Percentiles rank a stretch among this genome's conserved stretches.
Conservation (phyloP, 2,888 invertebrate species). For the Sphinx pinastri region DNA sequence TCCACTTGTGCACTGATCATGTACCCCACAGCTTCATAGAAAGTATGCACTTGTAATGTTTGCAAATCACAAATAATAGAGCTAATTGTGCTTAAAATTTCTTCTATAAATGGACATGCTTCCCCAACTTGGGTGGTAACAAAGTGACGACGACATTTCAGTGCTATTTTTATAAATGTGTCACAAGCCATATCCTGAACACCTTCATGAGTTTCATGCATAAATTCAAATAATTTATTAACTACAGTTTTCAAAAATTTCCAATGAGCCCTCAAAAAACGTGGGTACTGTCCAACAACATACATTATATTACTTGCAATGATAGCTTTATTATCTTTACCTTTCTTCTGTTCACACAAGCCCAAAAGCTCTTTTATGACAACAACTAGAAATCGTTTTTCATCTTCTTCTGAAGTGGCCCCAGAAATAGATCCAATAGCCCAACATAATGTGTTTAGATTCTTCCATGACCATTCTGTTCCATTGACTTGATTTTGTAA, state of each 20-base stretch:
- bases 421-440: slow-evolving; percentile 99
- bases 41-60: slow-evolving; percentile 99
- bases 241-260: slow-evolving; percentile 99
- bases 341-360: slow-evolving; percentile 98
- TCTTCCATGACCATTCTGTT: slow-evolving; percentile 99
- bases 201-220: slow-evolving; percentile 99
- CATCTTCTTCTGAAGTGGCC: slow-evolving; percentile 99
- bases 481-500: slow-evolving; percentile 99
- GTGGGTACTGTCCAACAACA: slow-evolving; percentile 99
- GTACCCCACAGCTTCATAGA: slow-evolving; percentile 99
- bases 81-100: slow-evolving; percentile 97
- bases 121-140: slow-evolving; percentile 98
- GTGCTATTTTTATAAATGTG: slow-evolving; percentile 99
- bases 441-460: slow-evolving; percentile 99
- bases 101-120: slow-evolving; percentile 98
- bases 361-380: slow-evolving; percentile 99
- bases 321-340: slow-evolving; percentile 99
- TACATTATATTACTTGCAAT: slow-evolving; percentile 99
- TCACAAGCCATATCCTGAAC: slow-evolving; percentile 99
- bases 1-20: slow-evolving; percentile 99
- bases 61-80: slow-evolving; percentile 99
- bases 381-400: slow-evolving; percentile 98
- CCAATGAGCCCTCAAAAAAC: slow-evolving; percentile 99
- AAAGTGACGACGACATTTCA: slow-evolving; percentile 99
- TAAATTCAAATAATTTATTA: slow-evolving; percentile 99